Evolutionary conservation across 1,140 invertebrate species (phyloP), one percentile per base, ranked within the genome.

Genomic region (Cyrtorhinus lividipennis): DNA sequence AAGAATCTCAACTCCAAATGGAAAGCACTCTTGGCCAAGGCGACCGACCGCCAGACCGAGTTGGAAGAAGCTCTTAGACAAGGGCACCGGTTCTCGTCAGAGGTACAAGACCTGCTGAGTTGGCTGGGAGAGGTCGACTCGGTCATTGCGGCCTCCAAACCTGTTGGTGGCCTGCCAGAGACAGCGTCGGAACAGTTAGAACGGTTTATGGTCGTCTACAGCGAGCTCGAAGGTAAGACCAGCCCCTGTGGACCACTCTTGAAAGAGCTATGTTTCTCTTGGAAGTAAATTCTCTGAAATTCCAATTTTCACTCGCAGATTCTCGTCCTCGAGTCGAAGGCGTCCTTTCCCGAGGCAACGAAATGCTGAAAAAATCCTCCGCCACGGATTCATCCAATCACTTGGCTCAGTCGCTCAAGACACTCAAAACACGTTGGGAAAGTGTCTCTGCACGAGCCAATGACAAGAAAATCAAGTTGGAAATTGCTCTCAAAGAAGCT

Each of bases 381-480:
- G 90, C 45, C 81, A 80, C 56, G 24, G 48, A 53, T 48, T 24
- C 12, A 25, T 53, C 26, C 88, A 90, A 45, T 81, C 81, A 56
- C 80, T 87, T 48, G 81, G 82, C 15, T 81, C 86, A n/a, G 86
- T 95, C 88, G 71, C 75, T 97, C 38, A 83, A 85, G 63, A 93
- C 86, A 18, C 75, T 98, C 56, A 92, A 93, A 71, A 87, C 92
- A 67, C 80, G 90, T 65, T 98, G 94, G 93, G 93, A 97, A 69
- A 85, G 83, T 72, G 83, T 95, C 38, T 84, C 86, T 23, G 83
- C 85, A 8, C 81, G 92, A 56, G 93, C 94, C 0, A 92, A 87
- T 64, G 94, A 98, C 69, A 95, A 96, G 74, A 98, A 96, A 78
- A 96, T 95, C 71, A 98, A 98, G 76, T 75, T 99, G 18, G 93